phyloP scores from a whole-genome alignment of 2,113 vertebrate species.

The Paradoxurus hermaphroditus region DNA sequence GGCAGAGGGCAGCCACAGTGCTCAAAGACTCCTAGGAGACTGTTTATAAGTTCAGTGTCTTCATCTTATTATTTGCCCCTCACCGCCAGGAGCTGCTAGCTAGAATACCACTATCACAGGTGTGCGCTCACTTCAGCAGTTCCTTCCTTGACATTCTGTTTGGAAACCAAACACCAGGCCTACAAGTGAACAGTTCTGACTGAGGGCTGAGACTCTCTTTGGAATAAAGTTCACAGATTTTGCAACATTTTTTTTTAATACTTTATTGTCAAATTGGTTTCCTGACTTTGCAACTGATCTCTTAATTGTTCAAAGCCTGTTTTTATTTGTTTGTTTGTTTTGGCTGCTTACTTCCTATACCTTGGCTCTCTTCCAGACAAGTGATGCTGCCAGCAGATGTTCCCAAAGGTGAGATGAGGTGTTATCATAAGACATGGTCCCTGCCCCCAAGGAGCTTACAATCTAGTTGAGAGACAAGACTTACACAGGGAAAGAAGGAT shows the following conservation, averaged over 20 bases:
- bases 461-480: slow-evolving; percentile 50
- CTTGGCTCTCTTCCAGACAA: slow-evolving; percentile 41
- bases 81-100: neutral
- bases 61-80: neutral
- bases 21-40: neutral
- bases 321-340: neutral
- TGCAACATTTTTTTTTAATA: no score
- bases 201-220: neutral
- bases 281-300: neutral
- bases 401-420: neutral
- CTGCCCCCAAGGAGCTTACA: slow-evolving; percentile 52
- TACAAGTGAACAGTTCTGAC: neutral
- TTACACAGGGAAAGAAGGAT: neutral
- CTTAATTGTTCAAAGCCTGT: slow-evolving; percentile 31
- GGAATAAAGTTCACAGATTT: slow-evolving; percentile 1
- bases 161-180: slow-evolving; percentile 26
- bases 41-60: neutral
- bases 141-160: neutral
- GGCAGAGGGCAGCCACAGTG: neutral
- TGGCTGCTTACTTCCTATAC: slow-evolving; percentile 43
- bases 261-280: no score
- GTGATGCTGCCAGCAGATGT: slow-evolving; percentile 13
- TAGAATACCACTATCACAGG: neutral
- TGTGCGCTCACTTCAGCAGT: neutral
- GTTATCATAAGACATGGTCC: slow-evolving; percentile 18